Base-by-base conservation (phyloP, 2,113 vertebrate species). In the Cromileptes altivelis region DNA sequence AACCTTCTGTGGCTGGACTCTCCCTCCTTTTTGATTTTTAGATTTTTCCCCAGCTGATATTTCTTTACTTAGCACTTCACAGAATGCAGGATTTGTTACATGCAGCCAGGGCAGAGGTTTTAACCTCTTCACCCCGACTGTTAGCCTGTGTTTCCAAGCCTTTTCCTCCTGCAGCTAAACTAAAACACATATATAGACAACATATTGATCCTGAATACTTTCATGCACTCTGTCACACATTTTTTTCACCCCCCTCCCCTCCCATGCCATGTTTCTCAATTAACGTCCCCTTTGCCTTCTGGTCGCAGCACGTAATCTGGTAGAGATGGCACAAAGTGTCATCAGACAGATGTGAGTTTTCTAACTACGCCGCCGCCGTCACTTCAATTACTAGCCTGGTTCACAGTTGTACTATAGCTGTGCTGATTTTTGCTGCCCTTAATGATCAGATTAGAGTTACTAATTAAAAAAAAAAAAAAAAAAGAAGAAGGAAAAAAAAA, bases 401-500 rank as follows among this genome's bases (percentile, higher is more conserved):
- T 85, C 88, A 80, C 82, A 90, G 76, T 87, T 76, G 88, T 86
- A 85, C 65, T 77, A 75, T 50, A 81, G 86, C 82, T 88, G 37
- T 82, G 84, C 73, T 27, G 82, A 73, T 86, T 91, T 91, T 70
- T 57, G 52, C 84, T 73, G 81, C 81, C 86, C 89, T 85, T 95
- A 94, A 95, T 95, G 94, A 95, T 94, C 86, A 90, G 93, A 94
- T 95, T 91, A 94, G 88, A 91, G 69, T 88, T 91, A 92, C 90
- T 95, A 95, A 96, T 96, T 95, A 95, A 95, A 95, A 93, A 96
- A 94, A n/a, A n/a, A n/a, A 85, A 84, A 78, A 60, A 81, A 70
- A 62, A 73, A 14, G 56, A 45, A 19, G 12, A 21, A 14, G 2
- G 7, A 12, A 17, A 56, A 79, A 87, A 86, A 89, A 93, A 83